Conservation (phyloP, 2,797 vertebrate species). For the Malurus splendens region DNA sequence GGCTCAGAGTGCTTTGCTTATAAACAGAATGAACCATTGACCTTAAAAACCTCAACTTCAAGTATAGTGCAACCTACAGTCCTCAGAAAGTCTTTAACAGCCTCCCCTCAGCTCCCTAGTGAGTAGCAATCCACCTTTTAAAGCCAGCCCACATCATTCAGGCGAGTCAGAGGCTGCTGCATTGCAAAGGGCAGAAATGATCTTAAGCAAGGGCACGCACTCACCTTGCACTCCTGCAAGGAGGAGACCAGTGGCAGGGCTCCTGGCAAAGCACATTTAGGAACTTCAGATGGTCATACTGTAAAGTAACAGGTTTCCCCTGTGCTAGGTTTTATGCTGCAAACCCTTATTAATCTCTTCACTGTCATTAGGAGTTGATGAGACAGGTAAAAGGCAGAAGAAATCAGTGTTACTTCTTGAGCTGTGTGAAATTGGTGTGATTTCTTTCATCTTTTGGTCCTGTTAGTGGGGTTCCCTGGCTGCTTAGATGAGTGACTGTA, state of each 20-base stretch:
- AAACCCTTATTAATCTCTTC: not conserved
- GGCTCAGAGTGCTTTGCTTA: not conserved
- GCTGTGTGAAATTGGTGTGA: not conserved
- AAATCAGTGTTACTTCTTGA: not conserved
- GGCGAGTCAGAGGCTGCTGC: conserved; percentile 8
- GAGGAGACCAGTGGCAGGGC: not conserved
- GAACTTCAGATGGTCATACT: not conserved
- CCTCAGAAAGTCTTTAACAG: conserved; percentile 40
- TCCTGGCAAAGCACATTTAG: not conserved
- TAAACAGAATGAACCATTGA: conserved; percentile 25
- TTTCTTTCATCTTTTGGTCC: conserved; percentile 10
- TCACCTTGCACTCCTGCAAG: conserved; percentile 20
- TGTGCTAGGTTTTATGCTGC: not conserved
- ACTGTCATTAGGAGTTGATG: not conserved
- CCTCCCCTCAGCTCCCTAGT: conserved; percentile 20
- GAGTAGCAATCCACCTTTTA: not conserved
- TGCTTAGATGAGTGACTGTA: not conserved
- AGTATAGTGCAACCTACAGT: conserved; percentile 19
- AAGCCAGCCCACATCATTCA: conserved; percentile 22
- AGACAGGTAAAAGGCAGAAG: not conserved
- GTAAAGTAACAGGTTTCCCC: conserved; percentile 4
- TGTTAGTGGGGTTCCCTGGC: not conserved
- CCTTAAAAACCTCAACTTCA: conserved; percentile 38
- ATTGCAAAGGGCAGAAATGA: conserved; percentile 17
- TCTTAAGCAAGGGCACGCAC: conserved; percentile 25